phyloP scores from a whole-genome alignment of 2,113 vertebrate genomes.

The Halichoerus grypus region DNA sequence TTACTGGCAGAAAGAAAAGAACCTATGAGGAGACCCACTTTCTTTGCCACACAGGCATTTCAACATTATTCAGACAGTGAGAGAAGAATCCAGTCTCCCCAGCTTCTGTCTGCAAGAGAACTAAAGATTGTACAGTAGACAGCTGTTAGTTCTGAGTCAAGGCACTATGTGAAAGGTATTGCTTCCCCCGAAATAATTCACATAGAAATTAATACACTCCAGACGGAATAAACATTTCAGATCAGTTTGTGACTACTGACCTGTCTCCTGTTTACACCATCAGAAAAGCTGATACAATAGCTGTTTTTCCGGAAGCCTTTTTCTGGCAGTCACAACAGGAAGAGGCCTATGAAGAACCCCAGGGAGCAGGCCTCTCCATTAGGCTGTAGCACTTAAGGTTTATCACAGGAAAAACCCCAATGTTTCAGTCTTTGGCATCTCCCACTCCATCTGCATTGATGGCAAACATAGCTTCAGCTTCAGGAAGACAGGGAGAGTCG shows the following conservation, averaged over 20 bases:
- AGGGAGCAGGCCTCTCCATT: background rate
- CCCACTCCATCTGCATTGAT: conserved; percentile 94
- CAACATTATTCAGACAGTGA: background rate
- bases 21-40: background rate
- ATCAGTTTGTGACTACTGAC: conserved; percentile 45
- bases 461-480: conserved; percentile 96
- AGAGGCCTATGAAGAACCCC: conserved; percentile 6
- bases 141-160: background rate
- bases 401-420: accelerated
- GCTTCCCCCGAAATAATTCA: background rate
- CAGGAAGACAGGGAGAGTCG: conserved; percentile 94
- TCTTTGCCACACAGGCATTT: background rate
- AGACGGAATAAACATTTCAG: conserved; percentile 1
- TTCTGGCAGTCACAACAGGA: conserved; percentile 16
- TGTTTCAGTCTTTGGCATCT: conserved; percentile 93
- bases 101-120: background rate
- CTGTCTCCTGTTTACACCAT: background rate
- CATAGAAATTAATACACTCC: background rate
- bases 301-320: background rate
- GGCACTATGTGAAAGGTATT: conserved; percentile 38
- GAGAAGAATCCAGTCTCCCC: background rate
- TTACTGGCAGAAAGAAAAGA: conserved; percentile 23
- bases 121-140: background rate
- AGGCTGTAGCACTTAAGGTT: background rate
- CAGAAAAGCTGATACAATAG: conserved; percentile 61